A percentile compares a stretch with the other conserved stretches of the same genome.
Conservation (phyloP, 2,113 vertebrate species). For the Asarcornis scutulata region DNA sequence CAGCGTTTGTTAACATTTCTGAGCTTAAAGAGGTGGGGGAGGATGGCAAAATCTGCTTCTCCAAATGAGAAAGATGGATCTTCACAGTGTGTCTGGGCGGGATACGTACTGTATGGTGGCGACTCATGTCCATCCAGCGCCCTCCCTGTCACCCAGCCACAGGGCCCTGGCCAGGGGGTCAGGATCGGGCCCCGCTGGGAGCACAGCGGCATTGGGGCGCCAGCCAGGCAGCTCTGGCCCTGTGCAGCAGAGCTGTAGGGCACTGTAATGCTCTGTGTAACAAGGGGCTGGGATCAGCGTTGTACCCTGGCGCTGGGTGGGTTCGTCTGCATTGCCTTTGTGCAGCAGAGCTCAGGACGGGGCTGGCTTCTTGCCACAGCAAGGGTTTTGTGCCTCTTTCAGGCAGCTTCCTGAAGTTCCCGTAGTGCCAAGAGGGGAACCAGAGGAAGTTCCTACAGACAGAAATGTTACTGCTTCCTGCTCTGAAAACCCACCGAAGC, state of each 20-base stretch:
- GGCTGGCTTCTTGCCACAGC: not conserved
- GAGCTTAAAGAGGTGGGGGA: not conserved
- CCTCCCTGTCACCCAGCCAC: not conserved
- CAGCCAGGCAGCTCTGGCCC: not conserved
- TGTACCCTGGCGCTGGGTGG: not conserved
- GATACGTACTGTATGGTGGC: rapidly evolving
- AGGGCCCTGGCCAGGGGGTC: not conserved
- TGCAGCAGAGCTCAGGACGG: not conserved
- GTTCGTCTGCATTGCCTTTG: too few relatives aligned
- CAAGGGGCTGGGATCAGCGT: not conserved
- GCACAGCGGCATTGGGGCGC: too few relatives aligned
- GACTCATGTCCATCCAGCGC: not conserved
- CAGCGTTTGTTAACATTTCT: slow-evolving; percentile 33
- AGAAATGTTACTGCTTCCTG: slow-evolving; percentile 45
- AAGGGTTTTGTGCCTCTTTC: not conserved
- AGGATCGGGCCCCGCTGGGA: not conserved
- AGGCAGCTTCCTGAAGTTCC: slow-evolving; percentile 29
- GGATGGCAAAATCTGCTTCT: slow-evolving; percentile 14
- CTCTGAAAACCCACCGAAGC: slow-evolving; percentile 14
- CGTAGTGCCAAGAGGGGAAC: slow-evolving; percentile 5
- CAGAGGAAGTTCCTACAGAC: slow-evolving; percentile 43
- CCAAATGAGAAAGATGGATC: slow-evolving; percentile 1
- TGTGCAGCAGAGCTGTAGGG: not conserved
- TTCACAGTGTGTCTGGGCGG: not conserved
- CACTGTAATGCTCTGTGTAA: not conserved